These are phyloP conservation scores for Synanthedon tipuliformis DNA, from an alignment of 2,888 invertebrate genomes.

Conservation along the genomic window DNA sequence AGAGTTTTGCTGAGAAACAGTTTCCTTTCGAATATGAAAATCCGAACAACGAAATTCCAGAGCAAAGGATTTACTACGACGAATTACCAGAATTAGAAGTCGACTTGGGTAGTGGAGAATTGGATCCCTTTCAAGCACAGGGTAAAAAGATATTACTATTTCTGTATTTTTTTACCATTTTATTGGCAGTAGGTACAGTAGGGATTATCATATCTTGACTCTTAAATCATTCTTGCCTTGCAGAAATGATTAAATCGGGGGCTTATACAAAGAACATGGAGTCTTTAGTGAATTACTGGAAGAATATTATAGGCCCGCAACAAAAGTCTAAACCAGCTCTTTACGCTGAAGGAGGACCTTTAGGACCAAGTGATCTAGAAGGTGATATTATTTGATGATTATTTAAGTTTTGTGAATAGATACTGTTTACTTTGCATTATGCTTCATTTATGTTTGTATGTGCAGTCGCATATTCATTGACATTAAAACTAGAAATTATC, in stretches of 20 bases:
- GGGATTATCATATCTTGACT: not conserved
- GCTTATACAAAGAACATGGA: conserved; percentile 53
- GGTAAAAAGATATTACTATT: conserved; percentile 20
- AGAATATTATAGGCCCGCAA: conserved; percentile 40
- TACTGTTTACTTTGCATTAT: conserved; percentile 35
- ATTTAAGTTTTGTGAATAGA: conserved; percentile 19
- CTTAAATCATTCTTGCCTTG: not conserved
- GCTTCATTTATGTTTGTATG: conserved; percentile 44
- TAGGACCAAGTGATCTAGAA: conserved; percentile 46
- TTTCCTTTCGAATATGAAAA: conserved; percentile 64
- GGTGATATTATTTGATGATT: conserved; percentile 26
- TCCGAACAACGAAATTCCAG: conserved; percentile 51
- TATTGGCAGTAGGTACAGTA: not conserved
- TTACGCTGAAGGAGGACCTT: conserved; percentile 58
- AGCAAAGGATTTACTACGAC: conserved; percentile 69
- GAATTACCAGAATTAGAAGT: conserved; percentile 55
- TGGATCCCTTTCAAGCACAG: conserved; percentile 40
- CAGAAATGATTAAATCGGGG: conserved; percentile 4
- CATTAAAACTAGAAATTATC: conserved; percentile 22
- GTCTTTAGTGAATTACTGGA: conserved; percentile 55
- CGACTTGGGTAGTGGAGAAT: conserved; percentile 56
- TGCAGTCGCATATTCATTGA: conserved; percentile 31
- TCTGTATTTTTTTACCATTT: not conserved
- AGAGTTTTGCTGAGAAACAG: conserved; percentile 56
- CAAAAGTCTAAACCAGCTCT: conserved; percentile 39